These are phyloP conservation scores for Cotesia chilonis DNA, from an alignment of 1,140 invertebrate species.

Conservation along the genomic window DNA sequence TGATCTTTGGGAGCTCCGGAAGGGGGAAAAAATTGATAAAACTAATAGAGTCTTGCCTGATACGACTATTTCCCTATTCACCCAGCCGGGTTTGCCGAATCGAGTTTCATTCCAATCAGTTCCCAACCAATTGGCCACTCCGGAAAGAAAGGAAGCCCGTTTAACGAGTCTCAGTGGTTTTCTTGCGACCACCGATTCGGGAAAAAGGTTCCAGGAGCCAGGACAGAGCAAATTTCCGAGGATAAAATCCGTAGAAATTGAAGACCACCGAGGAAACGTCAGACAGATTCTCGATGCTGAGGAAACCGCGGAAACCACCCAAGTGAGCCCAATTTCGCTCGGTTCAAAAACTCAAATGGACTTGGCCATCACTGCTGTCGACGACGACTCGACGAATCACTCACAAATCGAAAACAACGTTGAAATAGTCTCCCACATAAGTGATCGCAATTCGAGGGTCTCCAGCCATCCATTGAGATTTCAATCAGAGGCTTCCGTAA, in stretches of 20 bases:
- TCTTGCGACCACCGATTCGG: neutral
- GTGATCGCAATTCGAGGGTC: slow-evolving; percentile 4
- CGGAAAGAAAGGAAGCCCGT: slow-evolving; percentile 18
- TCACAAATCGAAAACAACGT: slow-evolving; percentile 22
- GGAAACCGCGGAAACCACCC: slow-evolving; percentile 26
- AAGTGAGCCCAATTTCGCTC: neutral
- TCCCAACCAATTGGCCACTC: slow-evolving; percentile 29
- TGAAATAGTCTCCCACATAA: slow-evolving; percentile 24
- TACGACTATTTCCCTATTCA: slow-evolving; percentile 31
- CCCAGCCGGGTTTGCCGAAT: slow-evolving; percentile 29
- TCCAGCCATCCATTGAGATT: slow-evolving; percentile 21
- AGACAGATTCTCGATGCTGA: slow-evolving; percentile 31
- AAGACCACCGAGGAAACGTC: slow-evolving; percentile 19
- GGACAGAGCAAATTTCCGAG: neutral
- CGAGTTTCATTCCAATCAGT: slow-evolving; percentile 41
- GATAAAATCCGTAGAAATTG: slow-evolving; percentile 2
- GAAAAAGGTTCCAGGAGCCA: neutral
- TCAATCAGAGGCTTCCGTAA: slow-evolving; percentile 25
- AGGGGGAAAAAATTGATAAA: slow-evolving; percentile 13
- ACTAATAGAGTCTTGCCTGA: slow-evolving; percentile 6
- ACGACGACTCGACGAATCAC: neutral
- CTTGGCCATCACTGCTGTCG: neutral
- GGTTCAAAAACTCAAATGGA: slow-evolving; percentile 15
- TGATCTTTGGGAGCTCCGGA: slow-evolving; percentile 18
- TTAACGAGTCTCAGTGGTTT: slow-evolving; percentile 17